Base-by-base conservation (phyloP, 2,797 vertebrate genomes). In the Trichosurus vulpecula region DNA sequence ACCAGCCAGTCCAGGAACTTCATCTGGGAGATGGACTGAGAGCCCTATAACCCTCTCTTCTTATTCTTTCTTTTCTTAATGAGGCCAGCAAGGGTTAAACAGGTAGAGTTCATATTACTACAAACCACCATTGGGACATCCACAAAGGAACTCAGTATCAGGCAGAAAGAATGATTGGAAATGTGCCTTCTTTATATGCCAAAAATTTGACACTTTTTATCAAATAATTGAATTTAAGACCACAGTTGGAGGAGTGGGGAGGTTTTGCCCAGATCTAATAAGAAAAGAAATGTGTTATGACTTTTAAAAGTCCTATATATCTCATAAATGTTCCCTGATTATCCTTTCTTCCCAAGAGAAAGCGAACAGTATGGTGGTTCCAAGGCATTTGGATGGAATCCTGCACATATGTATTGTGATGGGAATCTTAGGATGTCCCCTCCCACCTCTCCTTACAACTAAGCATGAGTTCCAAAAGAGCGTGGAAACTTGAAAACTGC, bases 181-280 rank as follows among this genome's bases (percentile, higher is more conserved):
- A 51, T 16, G 55, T 41, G 66, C 66, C n/a, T 27, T 94, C 41
- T 92, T 95, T 92, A 66, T 29, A 93, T 92, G 74, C 53, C 53
- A 54, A 57, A 95, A 95, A 87, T 47, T 74, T 47, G 74, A 27
- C 9, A 87, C 16, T 87, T 87, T 74, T 47, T 27, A 87, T 87
- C 74, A 47, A 87, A 87, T 87, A 47, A 87, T 11, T 87, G 61
- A 94, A 41, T 96, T 53, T 93, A 94, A 81, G 95, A 92, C 2
- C 27, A 52, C 1, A 90, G 47, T 94, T 52, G 91, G 93, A 92
- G 90, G 47, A 91, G 91, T 57, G 55, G 22, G 54, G 89, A 57
- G 47, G 16, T 87, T 31, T 87, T 47, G 22, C 74, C 74, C 41
- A 87, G 41, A 25, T 87, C 41, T 87, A n/a, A 87, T 87, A 47